Conservation (phyloP, 2,113 vertebrate species). For the Galemys pyrenaicus region DNA sequence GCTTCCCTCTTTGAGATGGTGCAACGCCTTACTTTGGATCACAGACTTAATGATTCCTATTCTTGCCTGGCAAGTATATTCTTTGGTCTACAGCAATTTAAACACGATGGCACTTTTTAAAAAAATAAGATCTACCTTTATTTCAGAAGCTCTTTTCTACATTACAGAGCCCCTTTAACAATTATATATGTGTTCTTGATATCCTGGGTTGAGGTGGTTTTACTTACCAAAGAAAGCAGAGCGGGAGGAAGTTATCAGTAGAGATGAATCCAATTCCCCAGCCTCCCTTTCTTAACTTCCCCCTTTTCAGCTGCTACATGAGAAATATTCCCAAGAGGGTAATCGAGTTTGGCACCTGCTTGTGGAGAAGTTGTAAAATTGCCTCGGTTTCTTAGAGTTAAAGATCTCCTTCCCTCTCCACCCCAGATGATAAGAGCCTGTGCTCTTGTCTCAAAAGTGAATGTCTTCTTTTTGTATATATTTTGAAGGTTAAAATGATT, state of each 20-base stretch:
- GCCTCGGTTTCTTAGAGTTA: slow-evolving; percentile 37
- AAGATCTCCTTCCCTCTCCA: background rate
- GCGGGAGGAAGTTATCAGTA: slow-evolving; percentile 60
- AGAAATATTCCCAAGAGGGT: slow-evolving; percentile 66
- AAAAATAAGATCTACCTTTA: slow-evolving; percentile 51
- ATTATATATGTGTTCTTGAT: slow-evolving; percentile 36
- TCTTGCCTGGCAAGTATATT: slow-evolving; percentile 97
- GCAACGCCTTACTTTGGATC: slow-evolving; percentile 98
- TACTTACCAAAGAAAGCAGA: slow-evolving; percentile 60
- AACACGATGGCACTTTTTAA: slow-evolving; percentile 54
- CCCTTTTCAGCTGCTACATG: slow-evolving; percentile 70
- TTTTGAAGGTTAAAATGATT: slow-evolving; percentile 41
- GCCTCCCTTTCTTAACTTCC: slow-evolving; percentile 46
- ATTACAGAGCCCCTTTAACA: slow-evolving; percentile 28
- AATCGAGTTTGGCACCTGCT: slow-evolving; percentile 70
- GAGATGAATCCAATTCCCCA: slow-evolving; percentile 63
- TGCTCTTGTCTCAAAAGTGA: slow-evolving; percentile 15
- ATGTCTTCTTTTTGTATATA: background rate
- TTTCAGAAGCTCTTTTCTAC: slow-evolving; percentile 52
- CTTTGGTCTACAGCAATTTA: slow-evolving; percentile 88
- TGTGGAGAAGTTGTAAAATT: slow-evolving; percentile 67
- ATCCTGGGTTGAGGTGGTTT: slow-evolving; percentile 55
- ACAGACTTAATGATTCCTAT: slow-evolving; percentile 99
- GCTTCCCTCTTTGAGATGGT: slow-evolving; percentile 98
- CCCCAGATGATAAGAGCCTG: background rate